Base-by-base conservation (phyloP, 2,888 invertebrate species). In the Diadromus collaris region DNA sequence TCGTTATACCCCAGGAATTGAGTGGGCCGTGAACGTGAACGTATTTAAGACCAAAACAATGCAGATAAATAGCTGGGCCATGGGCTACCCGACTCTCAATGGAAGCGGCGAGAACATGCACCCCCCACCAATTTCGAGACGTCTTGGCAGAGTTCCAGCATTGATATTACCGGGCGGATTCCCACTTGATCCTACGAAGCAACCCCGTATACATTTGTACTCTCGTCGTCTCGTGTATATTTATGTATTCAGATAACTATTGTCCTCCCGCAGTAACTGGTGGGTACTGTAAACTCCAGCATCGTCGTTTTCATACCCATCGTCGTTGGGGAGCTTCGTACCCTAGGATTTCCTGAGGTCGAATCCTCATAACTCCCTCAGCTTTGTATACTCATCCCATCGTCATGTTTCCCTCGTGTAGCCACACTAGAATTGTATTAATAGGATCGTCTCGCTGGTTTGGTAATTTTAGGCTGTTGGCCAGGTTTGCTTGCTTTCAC, bases 141-240 rank as follows among this genome's bases (percentile, higher is more conserved):
- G 83, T 84, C 85, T 85, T 89, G 89, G 90, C 89, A 81, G 58
- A 13, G 54, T 69, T 88, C 90, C 90, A 89, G 83, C 65, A 80
- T 83, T 82, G 85, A 88, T 88, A 88, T 86, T 84, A 84, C 86
- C 78, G 56, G 27, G 19, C 70, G 56, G 77, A 74, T 70, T 70
- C 77, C 80, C 54, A 63, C 64, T 71, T 68, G 67, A 75, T 68
- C 64, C 75, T 48, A 60, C 54, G 10, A 56, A 41, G 75, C 71
- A 54, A 78, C 61, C 65, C 48, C 32, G 21, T 34, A 34, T 44
- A 46, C 51, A 19, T 24, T 67, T 46, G 27, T 41, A 58, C 38
- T 64, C 24, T 56, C 32, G 61, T 21, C 68, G 73, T 41, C 46
- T 64, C 41, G 51, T 58, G 51, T 24, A 10, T 27, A 76, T 81